Percentiles rank a stretch among this genome's conserved stretches.
These are phyloP conservation scores for Peromyscus aztecus DNA, from an alignment of 2,797 vertebrate genomes.

Conservation along the genomic window DNA sequence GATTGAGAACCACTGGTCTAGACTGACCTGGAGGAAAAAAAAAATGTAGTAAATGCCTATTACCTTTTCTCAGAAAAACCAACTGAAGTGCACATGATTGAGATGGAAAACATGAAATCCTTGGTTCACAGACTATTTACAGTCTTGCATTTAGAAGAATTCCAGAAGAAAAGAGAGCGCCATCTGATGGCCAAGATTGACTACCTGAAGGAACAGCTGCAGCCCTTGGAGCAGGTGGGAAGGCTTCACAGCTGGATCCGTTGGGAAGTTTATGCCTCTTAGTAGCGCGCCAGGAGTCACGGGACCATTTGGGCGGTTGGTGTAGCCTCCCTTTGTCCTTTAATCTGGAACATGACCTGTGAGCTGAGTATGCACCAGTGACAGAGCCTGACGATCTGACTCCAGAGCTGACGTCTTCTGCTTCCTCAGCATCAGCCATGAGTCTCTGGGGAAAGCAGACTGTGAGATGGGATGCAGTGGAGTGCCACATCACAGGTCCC, in stretches of 20 bases:
- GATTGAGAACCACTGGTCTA: background rate
- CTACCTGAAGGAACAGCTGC: slow-evolving; percentile 92
- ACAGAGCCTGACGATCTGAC: background rate
- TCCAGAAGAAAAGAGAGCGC: slow-evolving; percentile 92
- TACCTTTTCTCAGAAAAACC: slow-evolving; percentile 84
- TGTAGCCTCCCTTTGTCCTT: background rate
- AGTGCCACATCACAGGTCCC: too few relatives aligned
- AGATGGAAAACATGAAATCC: slow-evolving; percentile 91
- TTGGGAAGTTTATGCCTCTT: background rate
- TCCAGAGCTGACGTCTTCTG: background rate
- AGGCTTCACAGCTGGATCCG: background rate
- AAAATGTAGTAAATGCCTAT: background rate
- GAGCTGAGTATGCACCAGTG: background rate
- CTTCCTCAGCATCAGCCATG: accelerated
- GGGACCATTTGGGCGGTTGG: background rate
- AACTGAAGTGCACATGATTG: slow-evolving; percentile 86
- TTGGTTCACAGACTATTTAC: slow-evolving; percentile 93
- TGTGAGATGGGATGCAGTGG: accelerated
- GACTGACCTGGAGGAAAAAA: too few relatives aligned
- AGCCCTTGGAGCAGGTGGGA: slow-evolving; percentile 94
- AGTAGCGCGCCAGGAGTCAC: background rate
- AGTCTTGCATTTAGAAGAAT: slow-evolving; percentile 91
- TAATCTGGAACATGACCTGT: background rate
- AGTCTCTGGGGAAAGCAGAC: background rate
- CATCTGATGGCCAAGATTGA: slow-evolving; percentile 92